These are phyloP conservation scores for Melanotaenia parkinsoni DNA, from an alignment of 2,797 vertebrate genomes.

Conservation along the genomic window DNA sequence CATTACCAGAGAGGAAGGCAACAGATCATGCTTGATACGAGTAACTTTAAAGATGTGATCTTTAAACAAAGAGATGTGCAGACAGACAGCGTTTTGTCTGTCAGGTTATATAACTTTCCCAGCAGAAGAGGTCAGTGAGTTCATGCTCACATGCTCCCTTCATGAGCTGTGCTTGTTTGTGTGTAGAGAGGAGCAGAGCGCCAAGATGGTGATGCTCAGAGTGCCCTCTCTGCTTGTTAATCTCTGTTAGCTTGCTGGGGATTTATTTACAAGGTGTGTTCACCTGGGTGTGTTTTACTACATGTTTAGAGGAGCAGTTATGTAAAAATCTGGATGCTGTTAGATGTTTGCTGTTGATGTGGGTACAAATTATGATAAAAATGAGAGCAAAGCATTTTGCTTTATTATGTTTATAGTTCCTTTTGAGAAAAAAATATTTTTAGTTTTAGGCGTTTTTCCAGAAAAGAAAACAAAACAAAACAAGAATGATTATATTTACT, in stretches of 20 bases:
- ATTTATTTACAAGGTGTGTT: not conserved
- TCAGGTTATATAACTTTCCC: slow-evolving; percentile 49
- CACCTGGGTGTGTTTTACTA: not conserved
- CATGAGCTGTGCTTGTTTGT: slow-evolving; percentile 15
- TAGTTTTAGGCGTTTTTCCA: too few species aligned
- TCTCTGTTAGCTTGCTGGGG: not conserved
- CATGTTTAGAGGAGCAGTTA: not conserved
- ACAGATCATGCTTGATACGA: slow-evolving; percentile 1
- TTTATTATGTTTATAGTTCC: too few species aligned
- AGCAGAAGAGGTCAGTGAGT: slow-evolving; percentile 40
- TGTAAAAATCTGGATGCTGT: not conserved
- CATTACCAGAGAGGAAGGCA: slow-evolving; percentile 9
- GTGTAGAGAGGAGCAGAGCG: slow-evolving; percentile 24
- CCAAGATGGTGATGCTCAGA: not conserved
- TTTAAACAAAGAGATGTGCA: slow-evolving; percentile 21
- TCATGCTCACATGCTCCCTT: slow-evolving; percentile 28
- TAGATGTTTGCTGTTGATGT: slow-evolving; percentile 1
- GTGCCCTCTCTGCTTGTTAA: not conserved
- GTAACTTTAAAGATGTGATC: slow-evolving; percentile 8
- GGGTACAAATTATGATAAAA: not conserved
- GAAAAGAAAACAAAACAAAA: too few species aligned
- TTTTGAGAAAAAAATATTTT: too few species aligned
- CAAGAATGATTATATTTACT: too few species aligned
- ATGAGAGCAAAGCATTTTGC: too few species aligned
- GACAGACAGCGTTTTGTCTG: slow-evolving; percentile 25